phyloP scores from a whole-genome alignment of 2,113 vertebrate genomes.

The Gnathonemus longibarbis region DNA sequence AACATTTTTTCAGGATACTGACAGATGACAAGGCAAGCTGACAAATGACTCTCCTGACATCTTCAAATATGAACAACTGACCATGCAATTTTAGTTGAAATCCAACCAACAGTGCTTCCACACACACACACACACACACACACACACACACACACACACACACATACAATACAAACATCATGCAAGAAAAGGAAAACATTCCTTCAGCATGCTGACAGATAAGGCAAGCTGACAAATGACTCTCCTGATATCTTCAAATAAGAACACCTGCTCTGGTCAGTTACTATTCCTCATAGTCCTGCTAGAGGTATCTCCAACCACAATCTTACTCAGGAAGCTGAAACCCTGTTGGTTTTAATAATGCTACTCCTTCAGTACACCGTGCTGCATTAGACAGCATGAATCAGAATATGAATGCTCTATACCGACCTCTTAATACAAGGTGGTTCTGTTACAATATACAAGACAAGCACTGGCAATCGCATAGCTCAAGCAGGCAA shows the following conservation, averaged over 20 bases:
- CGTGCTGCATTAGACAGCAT: neutral
- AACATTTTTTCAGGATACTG: slow-evolving; percentile 20
- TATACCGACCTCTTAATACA: neutral
- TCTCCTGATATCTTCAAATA: neutral
- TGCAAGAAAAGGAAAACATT: neutral
- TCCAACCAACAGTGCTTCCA: neutral
- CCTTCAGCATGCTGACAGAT: slow-evolving; percentile 23
- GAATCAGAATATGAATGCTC: neutral
- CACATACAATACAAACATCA: neutral
- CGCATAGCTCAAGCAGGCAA: slow-evolving; percentile 14
- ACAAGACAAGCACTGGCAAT: slow-evolving; percentile 33
- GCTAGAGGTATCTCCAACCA: slow-evolving; percentile 24
- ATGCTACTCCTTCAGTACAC: neutral
- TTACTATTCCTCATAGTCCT: slow-evolving; percentile 20
- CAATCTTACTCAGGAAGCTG: slow-evolving; percentile 33
- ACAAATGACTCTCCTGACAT: neutral
- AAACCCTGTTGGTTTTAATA: slow-evolving; percentile 18
- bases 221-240: neutral
- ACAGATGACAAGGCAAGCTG: neutral
- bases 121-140: neutral
- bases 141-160: too few species aligned
- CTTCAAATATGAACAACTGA: neutral
- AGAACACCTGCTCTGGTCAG: slow-evolving; percentile 11
- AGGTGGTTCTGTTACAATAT: neutral
- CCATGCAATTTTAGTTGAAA: slow-evolving; percentile 25